Conservation (phyloP, 2,113 vertebrate species). For the Anser brachyrhynchus region DNA sequence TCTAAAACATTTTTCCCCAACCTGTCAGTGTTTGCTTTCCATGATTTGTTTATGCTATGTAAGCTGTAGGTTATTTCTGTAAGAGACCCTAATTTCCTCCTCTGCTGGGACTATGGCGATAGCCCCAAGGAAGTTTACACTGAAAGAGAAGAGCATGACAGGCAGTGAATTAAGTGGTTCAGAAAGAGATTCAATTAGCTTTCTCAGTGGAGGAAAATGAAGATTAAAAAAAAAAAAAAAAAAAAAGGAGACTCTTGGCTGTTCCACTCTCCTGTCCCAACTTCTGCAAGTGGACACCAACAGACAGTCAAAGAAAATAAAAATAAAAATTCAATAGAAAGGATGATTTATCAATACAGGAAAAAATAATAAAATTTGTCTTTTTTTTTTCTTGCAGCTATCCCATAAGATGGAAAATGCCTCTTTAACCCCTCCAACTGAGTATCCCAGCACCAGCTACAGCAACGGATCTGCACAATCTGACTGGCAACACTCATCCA, state of each 20-base stretch:
- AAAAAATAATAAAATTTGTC: neutral
- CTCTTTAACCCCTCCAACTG: neutral
- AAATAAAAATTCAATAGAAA: neutral
- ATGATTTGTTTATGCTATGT: constrained; percentile 61
- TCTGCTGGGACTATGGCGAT: constrained; percentile 40
- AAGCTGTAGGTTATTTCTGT: constrained; percentile 63
- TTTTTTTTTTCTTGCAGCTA: neutral
- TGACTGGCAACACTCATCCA: neutral
- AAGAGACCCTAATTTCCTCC: constrained; percentile 62
- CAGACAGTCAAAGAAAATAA: constrained; percentile 33
- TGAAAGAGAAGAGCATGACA: constrained; percentile 43
- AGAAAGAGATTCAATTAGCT: constrained; percentile 54
- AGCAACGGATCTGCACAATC: neutral
- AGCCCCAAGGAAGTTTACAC: constrained; percentile 65
- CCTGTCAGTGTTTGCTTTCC: constrained; percentile 62
- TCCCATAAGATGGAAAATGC: neutral
- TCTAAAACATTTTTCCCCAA: constrained; percentile 28
- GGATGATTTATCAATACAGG: neutral
- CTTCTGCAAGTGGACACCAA: constrained; percentile 5
- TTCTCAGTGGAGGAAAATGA: constrained; percentile 20
- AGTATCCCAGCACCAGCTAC: neutral
- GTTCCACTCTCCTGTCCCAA: neutral
- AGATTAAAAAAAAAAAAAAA: neutral
- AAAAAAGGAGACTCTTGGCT: constrained; percentile 3
- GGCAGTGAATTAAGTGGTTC: constrained; percentile 57